These are phyloP conservation scores for Linepithema humile DNA, from an alignment of 1,140 invertebrate genomes.

Conservation along the genomic window DNA sequence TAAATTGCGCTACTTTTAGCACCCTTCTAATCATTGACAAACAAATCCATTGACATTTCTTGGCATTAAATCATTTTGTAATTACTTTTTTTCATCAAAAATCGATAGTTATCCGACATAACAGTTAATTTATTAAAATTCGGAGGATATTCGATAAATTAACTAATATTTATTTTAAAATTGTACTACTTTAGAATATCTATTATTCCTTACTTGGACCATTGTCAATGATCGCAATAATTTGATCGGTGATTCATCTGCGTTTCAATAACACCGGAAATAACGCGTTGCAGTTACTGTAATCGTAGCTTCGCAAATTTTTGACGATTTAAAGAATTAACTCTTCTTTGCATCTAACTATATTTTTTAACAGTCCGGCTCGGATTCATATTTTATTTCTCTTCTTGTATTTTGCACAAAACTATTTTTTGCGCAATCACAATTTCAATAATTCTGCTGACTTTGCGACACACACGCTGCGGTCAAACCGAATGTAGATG, in stretches of 20 bases:
- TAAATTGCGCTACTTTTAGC: too few species aligned
- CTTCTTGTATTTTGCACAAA: constrained; percentile 29
- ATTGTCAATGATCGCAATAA: background rate
- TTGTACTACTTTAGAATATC: too few species aligned
- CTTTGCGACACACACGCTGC: constrained; percentile 44
- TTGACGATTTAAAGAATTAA: background rate
- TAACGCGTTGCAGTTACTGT: constrained; percentile 1
- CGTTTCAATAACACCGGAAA: background rate
- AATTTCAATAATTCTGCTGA: constrained; percentile 31
- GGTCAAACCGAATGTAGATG: constrained; percentile 25
- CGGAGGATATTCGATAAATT: too few species aligned
- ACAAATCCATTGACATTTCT: background rate
- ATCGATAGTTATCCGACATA: too few species aligned
- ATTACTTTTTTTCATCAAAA: too few species aligned
- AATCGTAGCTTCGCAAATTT: constrained; percentile 19
- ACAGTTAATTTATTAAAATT: too few species aligned
- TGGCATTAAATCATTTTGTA: background rate
- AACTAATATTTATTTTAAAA: too few species aligned
- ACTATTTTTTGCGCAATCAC: constrained; percentile 36
- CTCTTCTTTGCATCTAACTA: constrained; percentile 15
- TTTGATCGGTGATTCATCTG: background rate
- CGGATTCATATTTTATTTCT: background rate
- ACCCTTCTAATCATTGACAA: too few species aligned
- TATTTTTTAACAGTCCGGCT: background rate
- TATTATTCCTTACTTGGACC: constrained; percentile 54